Percentiles rank a stretch among this genome's conserved stretches.
Evolutionary conservation across 2,888 invertebrate genomes (phyloP).

Genomic region (Cheilosia variabilis): DNA sequence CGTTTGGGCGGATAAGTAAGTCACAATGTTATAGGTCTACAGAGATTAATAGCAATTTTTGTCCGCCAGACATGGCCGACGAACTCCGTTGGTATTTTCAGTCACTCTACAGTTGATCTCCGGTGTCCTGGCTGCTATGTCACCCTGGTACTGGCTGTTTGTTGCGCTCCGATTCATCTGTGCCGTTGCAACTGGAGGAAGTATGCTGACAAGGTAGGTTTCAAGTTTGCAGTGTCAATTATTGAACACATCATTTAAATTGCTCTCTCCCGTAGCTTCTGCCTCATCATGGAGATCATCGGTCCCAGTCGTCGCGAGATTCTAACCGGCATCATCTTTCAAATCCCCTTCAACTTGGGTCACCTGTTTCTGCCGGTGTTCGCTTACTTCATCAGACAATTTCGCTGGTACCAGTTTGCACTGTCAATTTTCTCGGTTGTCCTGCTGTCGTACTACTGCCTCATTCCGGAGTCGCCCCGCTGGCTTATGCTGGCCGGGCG

Average conservation of each 20-base stretch:
- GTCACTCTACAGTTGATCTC: slow-evolving; percentile 88
- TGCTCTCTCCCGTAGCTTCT: slow-evolving; percentile 84
- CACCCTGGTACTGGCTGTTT: slow-evolving; percentile 87
- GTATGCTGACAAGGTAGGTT: slow-evolving; percentile 87
- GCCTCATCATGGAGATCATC: slow-evolving; percentile 87
- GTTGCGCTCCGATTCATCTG: slow-evolving; percentile 87
- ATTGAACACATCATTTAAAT: background rate
- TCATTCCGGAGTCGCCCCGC: slow-evolving; percentile 90
- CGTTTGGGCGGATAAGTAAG: slow-evolving; percentile 89
- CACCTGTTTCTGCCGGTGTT: slow-evolving; percentile 85
- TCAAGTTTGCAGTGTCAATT: background rate
- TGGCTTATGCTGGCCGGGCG: slow-evolving; percentile 88
- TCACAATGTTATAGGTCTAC: background rate
- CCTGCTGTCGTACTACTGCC: slow-evolving; percentile 86
- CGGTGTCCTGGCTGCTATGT: slow-evolving; percentile 88
- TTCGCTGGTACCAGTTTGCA: slow-evolving; percentile 87
- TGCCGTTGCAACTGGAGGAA: slow-evolving; percentile 90
- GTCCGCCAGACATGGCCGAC: slow-evolving; percentile 88
- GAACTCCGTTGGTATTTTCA: slow-evolving; percentile 88
- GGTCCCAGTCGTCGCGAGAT: slow-evolving; percentile 80
- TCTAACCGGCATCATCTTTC: slow-evolving; percentile 84
- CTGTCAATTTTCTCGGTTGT: slow-evolving; percentile 86
- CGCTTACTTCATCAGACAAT: slow-evolving; percentile 84
- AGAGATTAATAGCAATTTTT: background rate
- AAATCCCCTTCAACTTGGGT: slow-evolving; percentile 88